These are phyloP conservation scores for Gadus macrocephalus DNA, from an alignment of 2,113 vertebrate genomes.

Conservation along the genomic window DNA sequence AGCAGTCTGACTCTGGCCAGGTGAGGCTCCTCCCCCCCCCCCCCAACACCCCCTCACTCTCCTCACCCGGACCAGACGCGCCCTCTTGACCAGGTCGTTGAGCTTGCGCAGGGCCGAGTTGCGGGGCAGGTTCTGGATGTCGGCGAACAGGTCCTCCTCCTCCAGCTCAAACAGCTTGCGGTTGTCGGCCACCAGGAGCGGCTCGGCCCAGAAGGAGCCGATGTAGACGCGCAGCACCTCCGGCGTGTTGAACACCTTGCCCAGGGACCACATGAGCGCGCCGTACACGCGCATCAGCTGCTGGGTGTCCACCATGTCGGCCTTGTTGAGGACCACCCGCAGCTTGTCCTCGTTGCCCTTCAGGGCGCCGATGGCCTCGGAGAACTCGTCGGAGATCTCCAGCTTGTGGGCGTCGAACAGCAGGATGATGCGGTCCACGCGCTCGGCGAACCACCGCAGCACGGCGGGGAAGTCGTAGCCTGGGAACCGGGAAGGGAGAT, in stretches of 20 bases:
- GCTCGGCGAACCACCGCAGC: constrained; percentile 90
- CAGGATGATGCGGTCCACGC: constrained; percentile 89
- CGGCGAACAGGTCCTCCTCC: constrained; percentile 87
- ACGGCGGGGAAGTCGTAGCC: constrained; percentile 91
- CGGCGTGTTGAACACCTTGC: constrained; percentile 87
- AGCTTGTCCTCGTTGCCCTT: constrained; percentile 93
- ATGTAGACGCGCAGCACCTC: constrained; percentile 93
- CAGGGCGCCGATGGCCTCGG: constrained; percentile 85
- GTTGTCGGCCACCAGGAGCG: constrained; percentile 82
- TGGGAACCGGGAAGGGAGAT: constrained; percentile 34
- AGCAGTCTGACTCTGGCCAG: too few relatives aligned
- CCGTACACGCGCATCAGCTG: constrained; percentile 94
- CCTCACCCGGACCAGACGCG: constrained; percentile 84
- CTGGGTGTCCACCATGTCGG: constrained; percentile 91
- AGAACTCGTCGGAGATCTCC: constrained; percentile 93
- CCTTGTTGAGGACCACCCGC: constrained; percentile 93
- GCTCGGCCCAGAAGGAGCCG: constrained; percentile 92
- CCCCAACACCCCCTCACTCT: not conserved
- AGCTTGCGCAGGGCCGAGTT: constrained; percentile 87
- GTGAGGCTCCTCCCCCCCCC: too few relatives aligned
- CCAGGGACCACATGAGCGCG: constrained; percentile 92
- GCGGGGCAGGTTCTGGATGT: constrained; percentile 89
- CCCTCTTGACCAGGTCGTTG: constrained; percentile 89
- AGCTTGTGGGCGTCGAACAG: constrained; percentile 93
- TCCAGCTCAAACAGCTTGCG: constrained; percentile 86